Percentiles rank a stretch among this genome's conserved stretches.
Conservation (phyloP, 2,797 vertebrate genomes). For the Diplodus sargus region DNA sequence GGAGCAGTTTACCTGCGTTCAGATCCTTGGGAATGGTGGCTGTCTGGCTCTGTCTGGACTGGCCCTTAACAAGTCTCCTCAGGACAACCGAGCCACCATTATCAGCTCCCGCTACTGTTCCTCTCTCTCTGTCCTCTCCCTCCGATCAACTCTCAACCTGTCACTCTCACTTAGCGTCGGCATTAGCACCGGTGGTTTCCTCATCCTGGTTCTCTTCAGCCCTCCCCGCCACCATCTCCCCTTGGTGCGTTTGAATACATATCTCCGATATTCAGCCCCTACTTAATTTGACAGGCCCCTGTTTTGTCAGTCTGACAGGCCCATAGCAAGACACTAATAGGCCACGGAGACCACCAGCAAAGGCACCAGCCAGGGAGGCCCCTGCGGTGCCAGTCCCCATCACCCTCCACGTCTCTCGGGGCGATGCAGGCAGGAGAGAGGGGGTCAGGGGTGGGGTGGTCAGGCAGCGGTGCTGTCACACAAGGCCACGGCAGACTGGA, state of each 20-base stretch:
- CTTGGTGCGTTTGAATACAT: conserved; percentile 81
- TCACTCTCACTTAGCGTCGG: conserved; percentile 96
- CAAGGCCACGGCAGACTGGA: conserved; percentile 77
- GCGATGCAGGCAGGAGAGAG: conserved; percentile 72
- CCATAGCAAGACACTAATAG: conserved; percentile 88
- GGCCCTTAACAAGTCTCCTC: conserved; percentile 82
- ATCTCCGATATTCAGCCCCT: conserved; percentile 81
- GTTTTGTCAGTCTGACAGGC: conserved; percentile 89
- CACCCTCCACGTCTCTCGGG: conserved; percentile 81
- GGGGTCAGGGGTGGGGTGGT: conserved; percentile 69
- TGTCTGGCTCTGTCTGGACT: conserved; percentile 72
- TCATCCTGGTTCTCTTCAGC: conserved; percentile 78
- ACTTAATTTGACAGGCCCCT: conserved; percentile 91
- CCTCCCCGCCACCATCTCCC: conserved; percentile 75
- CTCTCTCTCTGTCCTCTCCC: conserved; percentile 66
- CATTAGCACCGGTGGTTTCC: conserved; percentile 93
- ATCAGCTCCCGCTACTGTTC: conserved; percentile 61
- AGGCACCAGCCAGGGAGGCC: conserved; percentile 83
- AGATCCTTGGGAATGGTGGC: conserved; percentile 71
- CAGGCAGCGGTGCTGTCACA: conserved; percentile 74
- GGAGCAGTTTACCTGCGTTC: conserved; percentile 78
- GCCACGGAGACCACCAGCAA: conserved; percentile 86
- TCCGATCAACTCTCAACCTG: conserved; percentile 89
- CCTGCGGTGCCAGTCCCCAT: conserved; percentile 85
- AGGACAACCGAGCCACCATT: conserved; percentile 79